Conservation (phyloP, 2,888 invertebrate species). For the Acleris literana region DNA sequence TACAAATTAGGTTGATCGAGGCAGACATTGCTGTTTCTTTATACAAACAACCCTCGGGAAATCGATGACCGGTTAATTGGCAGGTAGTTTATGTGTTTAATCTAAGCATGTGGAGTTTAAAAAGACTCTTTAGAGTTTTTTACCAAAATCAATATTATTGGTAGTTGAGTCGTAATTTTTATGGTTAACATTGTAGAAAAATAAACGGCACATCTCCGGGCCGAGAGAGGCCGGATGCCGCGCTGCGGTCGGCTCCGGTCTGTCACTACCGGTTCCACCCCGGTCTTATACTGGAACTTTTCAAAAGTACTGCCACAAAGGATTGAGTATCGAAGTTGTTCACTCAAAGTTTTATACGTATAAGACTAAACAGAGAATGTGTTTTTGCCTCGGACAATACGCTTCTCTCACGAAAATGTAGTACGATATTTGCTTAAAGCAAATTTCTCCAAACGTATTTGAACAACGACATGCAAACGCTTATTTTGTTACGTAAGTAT, state of each 20-base stretch:
- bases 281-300: conserved; percentile 62
- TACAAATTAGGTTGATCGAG: conserved; percentile 34
- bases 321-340: conserved; percentile 77
- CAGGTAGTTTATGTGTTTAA: conserved; percentile 29
- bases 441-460: too few relatives aligned
- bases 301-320: conserved; percentile 73
- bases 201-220: conserved; percentile 60
- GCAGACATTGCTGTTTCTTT: conserved; percentile 23
- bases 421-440: too few relatives aligned
- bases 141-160: not conserved
- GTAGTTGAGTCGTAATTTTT: conserved; percentile 6
- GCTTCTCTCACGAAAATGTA: conserved; percentile 14
- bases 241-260: conserved; percentile 41
- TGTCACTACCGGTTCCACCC: conserved; percentile 56
- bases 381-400: conserved; percentile 51
- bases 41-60: conserved; percentile 23
- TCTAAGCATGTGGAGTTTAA: not conserved
- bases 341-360: conserved; percentile 69
- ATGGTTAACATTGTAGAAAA: conserved; percentile 45
- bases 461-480: too few relatives aligned
- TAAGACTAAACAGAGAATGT: conserved; percentile 66
- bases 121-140: not conserved
- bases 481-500: too few relatives aligned
- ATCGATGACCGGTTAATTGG: conserved; percentile 31
- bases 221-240: conserved; percentile 40